Evolutionary conservation across 1,140 invertebrate genomes (phyloP).

Genomic region (Bombus vancouverensis): DNA sequence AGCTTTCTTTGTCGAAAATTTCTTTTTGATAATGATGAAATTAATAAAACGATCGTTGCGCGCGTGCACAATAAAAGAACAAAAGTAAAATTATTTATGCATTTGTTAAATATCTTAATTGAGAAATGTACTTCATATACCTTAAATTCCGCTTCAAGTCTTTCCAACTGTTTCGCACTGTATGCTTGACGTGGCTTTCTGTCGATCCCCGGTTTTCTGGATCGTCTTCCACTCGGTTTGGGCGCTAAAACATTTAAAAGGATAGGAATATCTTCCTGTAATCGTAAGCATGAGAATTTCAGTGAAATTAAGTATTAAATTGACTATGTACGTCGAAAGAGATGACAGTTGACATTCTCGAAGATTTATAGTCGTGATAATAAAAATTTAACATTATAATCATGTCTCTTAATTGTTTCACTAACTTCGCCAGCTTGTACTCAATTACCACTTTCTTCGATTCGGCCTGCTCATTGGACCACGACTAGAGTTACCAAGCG

Average conservation of each 20-base stretch:
- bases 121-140: conserved; percentile 84
- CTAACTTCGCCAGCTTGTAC: conserved; percentile 57
- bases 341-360: conserved; percentile 35
- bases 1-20: no score
- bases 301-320: conserved; percentile 15
- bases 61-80: background rate
- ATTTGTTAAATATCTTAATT: background rate
- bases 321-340: background rate
- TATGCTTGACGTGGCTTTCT: conserved; percentile 97
- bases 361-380: conserved; percentile 66
- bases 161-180: conserved; percentile 95
- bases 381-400: conserved; percentile 72
- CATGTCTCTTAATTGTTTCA: conserved; percentile 57
- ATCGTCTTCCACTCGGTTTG: conserved; percentile 89
- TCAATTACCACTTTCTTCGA: conserved; percentile 67
- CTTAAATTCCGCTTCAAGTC: conserved; percentile 96
- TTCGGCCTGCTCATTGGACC: conserved; percentile 43
- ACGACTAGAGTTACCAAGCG: conserved; percentile 61
- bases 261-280: background rate
- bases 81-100: background rate
- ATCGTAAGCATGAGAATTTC: background rate
- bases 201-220: conserved; percentile 93
- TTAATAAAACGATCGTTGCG: background rate
- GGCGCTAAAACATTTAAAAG: conserved; percentile 83
- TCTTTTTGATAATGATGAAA: background rate